These are phyloP conservation scores for Tetraodon nigroviridis DNA, from an alignment of 2,113 vertebrate species.

Conservation along the genomic window DNA sequence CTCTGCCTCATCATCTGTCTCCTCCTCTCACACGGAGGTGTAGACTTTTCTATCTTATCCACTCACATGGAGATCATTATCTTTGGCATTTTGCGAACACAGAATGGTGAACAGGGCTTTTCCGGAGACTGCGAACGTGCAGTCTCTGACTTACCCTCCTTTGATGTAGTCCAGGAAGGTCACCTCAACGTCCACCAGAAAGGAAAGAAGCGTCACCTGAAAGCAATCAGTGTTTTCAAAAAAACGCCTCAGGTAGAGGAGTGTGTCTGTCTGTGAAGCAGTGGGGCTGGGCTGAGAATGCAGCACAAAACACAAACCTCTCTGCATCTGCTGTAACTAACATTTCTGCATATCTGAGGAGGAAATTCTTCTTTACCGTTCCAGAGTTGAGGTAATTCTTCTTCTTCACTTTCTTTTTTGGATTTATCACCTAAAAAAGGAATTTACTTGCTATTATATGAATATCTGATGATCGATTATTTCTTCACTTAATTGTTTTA, in stretches of 20 bases:
- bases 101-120: slow-evolving; percentile 17
- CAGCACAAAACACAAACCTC: neutral
- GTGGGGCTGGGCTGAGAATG: neutral
- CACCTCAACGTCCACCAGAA: slow-evolving; percentile 95
- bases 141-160: slow-evolving; percentile 85
- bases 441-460: neutral
- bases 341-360: neutral
- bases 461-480: too few relatives aligned
- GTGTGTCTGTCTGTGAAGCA: neutral
- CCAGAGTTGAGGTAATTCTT: slow-evolving; percentile 98
- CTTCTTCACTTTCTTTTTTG: slow-evolving; percentile 96
- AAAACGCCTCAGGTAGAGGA: too few relatives aligned
- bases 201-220: slow-evolving; percentile 96
- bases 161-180: slow-evolving; percentile 99
- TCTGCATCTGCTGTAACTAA: neutral
- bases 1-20: slow-evolving; percentile 10
- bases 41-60: slow-evolving; percentile 18
- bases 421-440: slow-evolving; percentile 87
- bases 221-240: slow-evolving; percentile 18
- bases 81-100: slow-evolving; percentile 38
- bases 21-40: slow-evolving; percentile 35
- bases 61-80: slow-evolving; percentile 43
- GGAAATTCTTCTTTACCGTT: slow-evolving; percentile 74
- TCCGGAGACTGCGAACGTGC: slow-evolving; percentile 18
- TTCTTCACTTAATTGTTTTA: neutral